Conservation (phyloP, 2,888 invertebrate genomes). For the Thymelicus sylvestris region DNA sequence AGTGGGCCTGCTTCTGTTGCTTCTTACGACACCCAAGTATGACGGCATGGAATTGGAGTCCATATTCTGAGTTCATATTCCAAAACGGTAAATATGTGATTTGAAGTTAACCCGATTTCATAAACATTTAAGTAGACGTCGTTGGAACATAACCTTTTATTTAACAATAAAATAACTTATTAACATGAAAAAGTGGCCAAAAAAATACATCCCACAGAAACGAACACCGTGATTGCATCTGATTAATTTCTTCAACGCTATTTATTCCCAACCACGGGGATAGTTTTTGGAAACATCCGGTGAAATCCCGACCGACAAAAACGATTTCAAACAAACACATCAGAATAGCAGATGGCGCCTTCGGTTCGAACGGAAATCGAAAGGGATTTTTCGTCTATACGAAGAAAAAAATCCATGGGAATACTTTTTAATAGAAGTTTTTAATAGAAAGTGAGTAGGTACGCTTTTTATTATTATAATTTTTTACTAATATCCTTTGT, state of each 20-base stretch:
- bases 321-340: constrained; percentile 74
- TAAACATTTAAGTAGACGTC: no score
- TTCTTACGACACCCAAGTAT: no score
- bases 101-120: no score
- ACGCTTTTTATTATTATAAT: constrained; percentile 28
- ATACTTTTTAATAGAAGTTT: constrained; percentile 52
- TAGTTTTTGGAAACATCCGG: constrained; percentile 61
- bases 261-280: constrained; percentile 7
- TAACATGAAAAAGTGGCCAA: background rate
- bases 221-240: constrained; percentile 22
- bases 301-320: constrained; percentile 72
- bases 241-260: constrained; percentile 17
- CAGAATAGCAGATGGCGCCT: constrained; percentile 82
- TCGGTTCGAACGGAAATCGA: constrained; percentile 74
- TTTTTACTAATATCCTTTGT: constrained; percentile 20
- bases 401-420: constrained; percentile 69
- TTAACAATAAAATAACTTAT: background rate
- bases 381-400: constrained; percentile 66
- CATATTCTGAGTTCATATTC: no score
- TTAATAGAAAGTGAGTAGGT: constrained; percentile 57
- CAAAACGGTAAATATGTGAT: no score
- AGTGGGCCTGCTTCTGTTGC: no score
- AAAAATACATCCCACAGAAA: constrained; percentile 4
- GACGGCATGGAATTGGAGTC: no score
- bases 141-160: no score